Percentiles rank a stretch among this genome's conserved stretches.
Evolutionary conservation across 2,113 vertebrate genomes (phyloP).

Genomic region (Pungitius pungitius): DNA sequence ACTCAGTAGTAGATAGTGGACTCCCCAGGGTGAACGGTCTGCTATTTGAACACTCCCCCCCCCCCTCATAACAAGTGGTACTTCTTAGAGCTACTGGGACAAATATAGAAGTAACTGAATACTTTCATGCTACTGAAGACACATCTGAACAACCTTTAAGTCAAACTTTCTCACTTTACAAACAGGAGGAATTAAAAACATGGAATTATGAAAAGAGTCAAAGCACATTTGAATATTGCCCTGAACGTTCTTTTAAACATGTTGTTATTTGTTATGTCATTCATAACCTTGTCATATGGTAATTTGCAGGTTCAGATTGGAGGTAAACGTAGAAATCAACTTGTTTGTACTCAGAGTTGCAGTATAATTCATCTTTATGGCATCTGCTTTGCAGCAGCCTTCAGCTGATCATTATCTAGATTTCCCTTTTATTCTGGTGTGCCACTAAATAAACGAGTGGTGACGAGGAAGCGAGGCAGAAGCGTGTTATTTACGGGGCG

Average conservation of each 20-base stretch:
- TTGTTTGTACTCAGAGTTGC: not conserved
- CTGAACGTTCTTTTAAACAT: not conserved
- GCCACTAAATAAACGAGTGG: not conserved
- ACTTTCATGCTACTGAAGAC: not conserved
- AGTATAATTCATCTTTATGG: not conserved
- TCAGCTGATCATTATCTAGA: conserved; percentile 21
- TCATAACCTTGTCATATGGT: not conserved
- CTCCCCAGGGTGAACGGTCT: not conserved
- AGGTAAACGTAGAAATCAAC: not conserved
- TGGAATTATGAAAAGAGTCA: not conserved
- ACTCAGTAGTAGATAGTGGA: not conserved
- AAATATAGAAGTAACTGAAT: not conserved
- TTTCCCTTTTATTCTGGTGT: not conserved
- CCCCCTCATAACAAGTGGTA: not conserved
- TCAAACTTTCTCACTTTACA: not conserved
- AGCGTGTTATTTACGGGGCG: not conserved
- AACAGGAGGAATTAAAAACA: not conserved
- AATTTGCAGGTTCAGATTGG: not conserved
- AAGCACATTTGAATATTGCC: not conserved
- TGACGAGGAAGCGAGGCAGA: conserved; percentile 1
- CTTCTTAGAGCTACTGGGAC: not conserved
- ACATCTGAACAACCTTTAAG: not conserved
- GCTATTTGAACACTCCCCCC: not conserved
- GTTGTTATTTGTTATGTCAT: not conserved
- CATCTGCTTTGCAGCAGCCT: not conserved